A percentile compares a stretch with the other conserved stretches of the same genome.
phyloP scores from a whole-genome alignment of 1,140 invertebrate genomes.

The Penaeus japonicus region DNA sequence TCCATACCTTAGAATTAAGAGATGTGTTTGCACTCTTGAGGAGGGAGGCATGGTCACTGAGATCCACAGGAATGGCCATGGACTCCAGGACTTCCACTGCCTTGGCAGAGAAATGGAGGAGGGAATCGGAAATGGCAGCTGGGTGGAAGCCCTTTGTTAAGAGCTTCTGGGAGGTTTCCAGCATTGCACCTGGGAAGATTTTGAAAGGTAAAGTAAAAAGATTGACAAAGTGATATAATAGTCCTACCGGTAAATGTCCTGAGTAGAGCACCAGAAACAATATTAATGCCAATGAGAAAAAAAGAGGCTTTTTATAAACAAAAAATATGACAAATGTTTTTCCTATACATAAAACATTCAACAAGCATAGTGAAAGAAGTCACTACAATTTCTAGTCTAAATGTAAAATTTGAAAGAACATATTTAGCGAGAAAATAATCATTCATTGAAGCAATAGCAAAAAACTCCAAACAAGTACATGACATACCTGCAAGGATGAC shows the following conservation, averaged over 20 bases:
- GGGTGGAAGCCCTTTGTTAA: slow-evolving; percentile 96
- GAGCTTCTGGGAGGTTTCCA: slow-evolving; percentile 94
- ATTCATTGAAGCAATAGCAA: too few species aligned
- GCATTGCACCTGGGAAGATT: slow-evolving; percentile 89
- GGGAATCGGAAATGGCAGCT: slow-evolving; percentile 95
- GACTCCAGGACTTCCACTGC: slow-evolving; percentile 85
- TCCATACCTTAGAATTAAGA: slow-evolving; percentile 92
- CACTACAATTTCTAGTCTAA: too few species aligned
- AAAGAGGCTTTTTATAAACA: background rate
- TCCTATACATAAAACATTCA: background rate
- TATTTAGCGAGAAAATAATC: too few species aligned
- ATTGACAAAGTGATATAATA: background rate
- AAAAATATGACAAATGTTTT: background rate
- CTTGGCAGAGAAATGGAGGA: slow-evolving; percentile 87
- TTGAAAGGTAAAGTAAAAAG: too few species aligned
- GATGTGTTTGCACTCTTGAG: slow-evolving; percentile 96
- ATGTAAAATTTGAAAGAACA: background rate
- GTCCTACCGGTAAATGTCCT: background rate
- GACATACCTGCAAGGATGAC: slow-evolving; percentile 61
- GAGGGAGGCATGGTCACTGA: slow-evolving; percentile 86
- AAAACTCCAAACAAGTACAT: too few species aligned
- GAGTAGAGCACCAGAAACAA: too few species aligned
- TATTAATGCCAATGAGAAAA: too few species aligned
- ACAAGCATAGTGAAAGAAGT: background rate
- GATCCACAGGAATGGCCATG: slow-evolving; percentile 87